Conservation (phyloP, 1,140 invertebrate species). For the Bombus confusus region DNA sequence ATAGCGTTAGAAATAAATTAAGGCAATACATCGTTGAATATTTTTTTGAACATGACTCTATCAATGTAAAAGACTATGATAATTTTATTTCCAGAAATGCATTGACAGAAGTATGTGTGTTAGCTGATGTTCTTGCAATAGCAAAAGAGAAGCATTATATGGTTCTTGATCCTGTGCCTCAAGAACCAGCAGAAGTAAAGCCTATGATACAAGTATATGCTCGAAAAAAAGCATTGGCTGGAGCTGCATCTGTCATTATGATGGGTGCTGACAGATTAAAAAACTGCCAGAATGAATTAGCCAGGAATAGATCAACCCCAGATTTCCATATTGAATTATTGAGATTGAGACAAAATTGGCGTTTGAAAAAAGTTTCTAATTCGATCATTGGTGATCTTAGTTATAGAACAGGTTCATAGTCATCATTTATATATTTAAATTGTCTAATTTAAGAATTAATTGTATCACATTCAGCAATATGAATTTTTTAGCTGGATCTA, state of each 20-base stretch:
- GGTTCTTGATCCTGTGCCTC: conserved; percentile 95
- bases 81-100: conserved; percentile 84
- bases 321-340: conserved; percentile 97
- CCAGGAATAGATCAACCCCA: conserved; percentile 87
- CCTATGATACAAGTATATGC: conserved; percentile 94
- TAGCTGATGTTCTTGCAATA: conserved; percentile 95
- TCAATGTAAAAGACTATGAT: not conserved
- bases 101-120: conserved; percentile 95
- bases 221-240: conserved; percentile 94
- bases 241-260: conserved; percentile 91
- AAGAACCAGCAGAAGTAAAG: conserved; percentile 92
- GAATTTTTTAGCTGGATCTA: conserved; percentile 88
- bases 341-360: conserved; percentile 95
- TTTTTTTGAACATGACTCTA: not conserved
- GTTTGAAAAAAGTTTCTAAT: conserved; percentile 97
- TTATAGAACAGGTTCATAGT: conserved; percentile 90
- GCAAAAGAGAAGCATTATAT: conserved; percentile 97
- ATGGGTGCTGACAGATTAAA: conserved; percentile 93
- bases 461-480: not conserved
- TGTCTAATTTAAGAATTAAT: conserved; percentile 1
- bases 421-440: conserved; percentile 6
- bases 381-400: conserved; percentile 98
- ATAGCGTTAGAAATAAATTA: conserved; percentile 94
- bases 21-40: conserved; percentile 74
- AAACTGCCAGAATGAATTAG: conserved; percentile 90